A percentile compares a stretch with the other conserved stretches of the same genome.
Conservation (phyloP, 2,113 vertebrate genomes). For the human (Homo sapiens) region GRCh38 chr12:57020001-57020500, state of each 20-base stretch:
- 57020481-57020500: neutral
- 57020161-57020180: no score
- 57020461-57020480: neutral
- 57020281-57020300: neutral
- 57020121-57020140: neutral
- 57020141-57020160: no score
- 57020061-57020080: neutral
- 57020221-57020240: no score
- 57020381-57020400: neutral
- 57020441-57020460: neutral
- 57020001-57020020: neutral
- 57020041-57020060: neutral
- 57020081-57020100: neutral
- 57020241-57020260: no score
- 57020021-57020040: neutral
- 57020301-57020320: neutral
- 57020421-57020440: neutral
- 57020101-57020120: neutral
- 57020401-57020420: neutral
- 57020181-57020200: no score
- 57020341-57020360: neutral
- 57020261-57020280: no score
- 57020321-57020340: neutral
- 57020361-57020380: neutral
- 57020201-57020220: no score